A percentile compares a stretch with the other conserved stretches of the same genome.
Conservation (phyloP, 2,113 vertebrate species). For the Sitta europaea region DNA sequence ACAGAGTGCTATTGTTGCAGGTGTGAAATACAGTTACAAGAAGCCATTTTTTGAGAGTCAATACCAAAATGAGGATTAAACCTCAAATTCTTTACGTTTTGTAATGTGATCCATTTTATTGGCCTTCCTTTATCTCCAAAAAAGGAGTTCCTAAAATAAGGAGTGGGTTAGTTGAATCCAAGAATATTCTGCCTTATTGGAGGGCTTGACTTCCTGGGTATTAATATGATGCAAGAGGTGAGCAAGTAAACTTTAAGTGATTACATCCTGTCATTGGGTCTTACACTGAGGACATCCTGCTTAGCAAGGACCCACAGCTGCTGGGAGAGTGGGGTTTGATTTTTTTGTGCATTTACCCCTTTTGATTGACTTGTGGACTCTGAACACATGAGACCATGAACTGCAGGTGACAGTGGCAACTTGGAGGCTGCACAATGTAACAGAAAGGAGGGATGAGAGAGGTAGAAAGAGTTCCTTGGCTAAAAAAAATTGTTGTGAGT, state of each 20-base stretch:
- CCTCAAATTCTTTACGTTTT: background rate
- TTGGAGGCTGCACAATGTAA: background rate
- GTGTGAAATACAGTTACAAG: background rate
- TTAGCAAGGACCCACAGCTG: background rate
- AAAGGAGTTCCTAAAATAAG: background rate
- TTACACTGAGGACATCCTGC: background rate
- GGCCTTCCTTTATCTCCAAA: background rate
- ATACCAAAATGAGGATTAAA: background rate
- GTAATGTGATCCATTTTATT: background rate
- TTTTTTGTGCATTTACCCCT: background rate
- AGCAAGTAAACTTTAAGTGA: background rate
- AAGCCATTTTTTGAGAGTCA: background rate
- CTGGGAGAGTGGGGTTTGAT: background rate
- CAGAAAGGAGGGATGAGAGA: background rate
- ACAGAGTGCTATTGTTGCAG: background rate
- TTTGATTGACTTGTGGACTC: background rate
- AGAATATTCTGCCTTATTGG: background rate
- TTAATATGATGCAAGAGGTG: background rate
- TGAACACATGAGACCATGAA: background rate
- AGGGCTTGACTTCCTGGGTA: background rate
- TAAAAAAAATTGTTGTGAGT: background rate
- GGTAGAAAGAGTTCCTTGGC: background rate
- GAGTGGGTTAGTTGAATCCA: background rate
- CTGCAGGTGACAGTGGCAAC: background rate
- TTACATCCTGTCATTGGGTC: background rate